Evolutionary conservation across 2,888 invertebrate genomes (phyloP).

Genomic region (Ypsolopha sequella): DNA sequence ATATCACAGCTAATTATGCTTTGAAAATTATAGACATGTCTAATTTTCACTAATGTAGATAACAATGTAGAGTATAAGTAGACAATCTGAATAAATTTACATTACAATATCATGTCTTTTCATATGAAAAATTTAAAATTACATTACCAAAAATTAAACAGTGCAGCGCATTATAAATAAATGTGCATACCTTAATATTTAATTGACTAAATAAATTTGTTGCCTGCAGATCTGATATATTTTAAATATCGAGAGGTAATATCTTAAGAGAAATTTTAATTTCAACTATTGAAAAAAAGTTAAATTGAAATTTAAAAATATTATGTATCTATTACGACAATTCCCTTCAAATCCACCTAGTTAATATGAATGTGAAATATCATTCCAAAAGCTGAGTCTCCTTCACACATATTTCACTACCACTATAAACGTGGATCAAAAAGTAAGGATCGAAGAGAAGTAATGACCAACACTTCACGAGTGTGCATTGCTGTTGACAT

Average conservation of each 20-base stretch:
- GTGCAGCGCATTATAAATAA: constrained; percentile 73
- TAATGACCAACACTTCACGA: constrained; percentile 64
- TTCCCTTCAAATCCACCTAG: constrained; percentile 69
- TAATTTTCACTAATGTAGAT: constrained; percentile 71
- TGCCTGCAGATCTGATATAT: constrained; percentile 71
- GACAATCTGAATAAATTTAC: constrained; percentile 71
- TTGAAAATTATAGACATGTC: constrained; percentile 71
- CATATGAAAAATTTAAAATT: constrained; percentile 68
- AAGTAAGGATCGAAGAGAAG: constrained; percentile 63
- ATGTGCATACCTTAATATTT: constrained; percentile 72
- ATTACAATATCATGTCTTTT: constrained; percentile 72
- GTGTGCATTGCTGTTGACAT: constrained; percentile 68
- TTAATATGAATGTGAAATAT: constrained; percentile 64
- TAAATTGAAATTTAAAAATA: constrained; percentile 66
- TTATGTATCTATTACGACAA: constrained; percentile 64
- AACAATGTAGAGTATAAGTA: constrained; percentile 71
- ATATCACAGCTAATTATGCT: constrained; percentile 72
- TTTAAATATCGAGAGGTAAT: constrained; percentile 71
- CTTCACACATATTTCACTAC: constrained; percentile 68
- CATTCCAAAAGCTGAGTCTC: constrained; percentile 66
- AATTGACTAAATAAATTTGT: constrained; percentile 73
- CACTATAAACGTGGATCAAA: constrained; percentile 58
- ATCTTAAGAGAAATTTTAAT: constrained; percentile 70
- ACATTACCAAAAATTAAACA: constrained; percentile 69
- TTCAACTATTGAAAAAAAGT: constrained; percentile 70